Evolutionary conservation across 2,888 invertebrate species (phyloP), one percentile per base, ranked within the genome.

Genomic region (Micoletzkya japonica): DNA sequence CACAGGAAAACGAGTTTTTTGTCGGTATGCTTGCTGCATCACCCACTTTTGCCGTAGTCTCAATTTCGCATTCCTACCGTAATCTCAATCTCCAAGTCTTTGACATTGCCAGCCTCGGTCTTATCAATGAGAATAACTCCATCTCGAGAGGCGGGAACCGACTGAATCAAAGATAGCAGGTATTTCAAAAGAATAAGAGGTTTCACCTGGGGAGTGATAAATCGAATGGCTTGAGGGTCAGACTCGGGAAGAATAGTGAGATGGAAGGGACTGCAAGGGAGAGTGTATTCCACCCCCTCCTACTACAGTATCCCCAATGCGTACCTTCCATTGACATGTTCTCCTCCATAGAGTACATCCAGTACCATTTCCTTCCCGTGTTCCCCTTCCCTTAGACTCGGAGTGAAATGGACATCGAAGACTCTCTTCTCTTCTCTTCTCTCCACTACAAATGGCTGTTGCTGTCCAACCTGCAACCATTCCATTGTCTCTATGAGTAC

Each of bases 121-220:
- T 73, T 73, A 56, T 79, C 77, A 54, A 79, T 68, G 44, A 73
- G 71, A 20, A 78, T 64, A 34, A 72, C 72, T 30, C 71, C 75
- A 20, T 76, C 74, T 28, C 72, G 70, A 7, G 73, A 74, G n/a
- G 75, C 77, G 26, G 59, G 50, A 0, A 73, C 72, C n/a, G 66
- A 56, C 26, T 66, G 56, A 44, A 44, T 44, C 44, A 44, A 44
- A 44, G 20, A 44, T 20, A 44, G 20, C 44, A 14, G 44, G 10
- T 14, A 44, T 20, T 44, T 14, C 44, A 14, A 14, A 20, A 44
- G 14, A 20, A 44, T 44, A 14, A 14, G 44, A 20, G 10, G 20
- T 44, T 17, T 24, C 17, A 54, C 54, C 14, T 10, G 7, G 26
- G 64, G 64, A 24, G 64, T 36, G 26, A 54, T 36, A 17, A 66